Base-by-base conservation (phyloP, 2,888 invertebrate species). In the Erannis defoliaria region DNA sequence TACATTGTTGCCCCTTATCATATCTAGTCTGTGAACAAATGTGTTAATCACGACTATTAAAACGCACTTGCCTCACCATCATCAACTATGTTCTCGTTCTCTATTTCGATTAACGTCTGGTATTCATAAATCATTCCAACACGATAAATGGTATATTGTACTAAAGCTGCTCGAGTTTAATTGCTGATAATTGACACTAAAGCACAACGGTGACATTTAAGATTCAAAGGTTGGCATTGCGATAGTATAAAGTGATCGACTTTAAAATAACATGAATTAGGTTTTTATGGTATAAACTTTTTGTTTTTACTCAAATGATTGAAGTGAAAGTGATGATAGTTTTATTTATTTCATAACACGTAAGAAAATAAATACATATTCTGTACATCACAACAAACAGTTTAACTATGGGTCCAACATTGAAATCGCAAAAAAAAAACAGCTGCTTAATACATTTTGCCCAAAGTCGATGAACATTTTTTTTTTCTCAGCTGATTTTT, bases 81-180 rank as follows among this genome's bases (percentile, higher is more conserved):
- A 51, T 66, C 62, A 48, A 59, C 61, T 57, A 42, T 14, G 45
- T 62, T 40, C 51, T 51, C 12, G 26, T 40, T 66, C 59, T 57
- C 68, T 62, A 68, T 72, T 66, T 67, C 66, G 69, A 72, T 66
- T 58, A 66, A 71, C 71, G 71, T 56, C 63, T 59, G 66, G 58
- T 53, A 67, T 23, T 16, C 61, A 77, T 82, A 83, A 83, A 88
- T 89, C 87, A 88, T 78, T 82, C 77, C 76, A 79, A 82, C 84
- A 82, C 84, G 64, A 81, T 81, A 83, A 88, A 86, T 88, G 80
- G 82, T 79, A 77, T 80, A 86, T 84, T 86, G 87, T 85, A 82
- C 75, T 74, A 69, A 74, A 76, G 75, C 80, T 72, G 82, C 73
- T 78, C 70, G 72, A 71, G 75, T 77, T 86, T 88, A 88, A 88